Conservation (phyloP, 2,113 vertebrate genomes). For the Columbina picui region DNA sequence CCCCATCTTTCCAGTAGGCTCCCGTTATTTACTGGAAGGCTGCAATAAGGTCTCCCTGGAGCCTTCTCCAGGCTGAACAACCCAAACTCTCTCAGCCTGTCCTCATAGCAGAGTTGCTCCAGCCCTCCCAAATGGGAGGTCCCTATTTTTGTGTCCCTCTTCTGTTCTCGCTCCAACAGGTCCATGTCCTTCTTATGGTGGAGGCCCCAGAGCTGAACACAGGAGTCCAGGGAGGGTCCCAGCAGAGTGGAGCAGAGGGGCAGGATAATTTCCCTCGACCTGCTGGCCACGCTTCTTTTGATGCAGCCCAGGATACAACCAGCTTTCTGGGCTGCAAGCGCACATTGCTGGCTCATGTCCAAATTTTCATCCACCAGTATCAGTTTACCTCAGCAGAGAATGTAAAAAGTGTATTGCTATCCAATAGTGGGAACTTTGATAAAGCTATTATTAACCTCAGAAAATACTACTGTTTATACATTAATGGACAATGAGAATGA, state of each 20-base stretch:
- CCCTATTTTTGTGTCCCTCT: not conserved
- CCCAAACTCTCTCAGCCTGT: not conserved
- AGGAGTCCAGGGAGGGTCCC: not conserved
- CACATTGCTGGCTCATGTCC: not conserved
- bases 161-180: not conserved
- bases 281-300: not conserved
- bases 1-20: too few relatives aligned
- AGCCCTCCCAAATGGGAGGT: not conserved
- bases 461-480: not conserved
- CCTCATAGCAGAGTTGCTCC: not conserved
- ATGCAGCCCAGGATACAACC: fast-evolving
- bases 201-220: not conserved
- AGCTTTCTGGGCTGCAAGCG: not conserved
- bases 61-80: too few relatives aligned
- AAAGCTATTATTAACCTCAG: not conserved
- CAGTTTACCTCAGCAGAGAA: not conserved
- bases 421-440: not conserved
- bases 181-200: too few relatives aligned
- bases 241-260: not conserved
- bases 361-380: not conserved
- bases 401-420: not conserved
- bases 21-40: too few relatives aligned
- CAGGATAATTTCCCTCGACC: not conserved
- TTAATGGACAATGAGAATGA: not conserved
- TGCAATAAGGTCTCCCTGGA: too few relatives aligned